These are phyloP conservation scores for Andrena bucephala DNA, from an alignment of 2,888 invertebrate species.

Conservation along the genomic window DNA sequence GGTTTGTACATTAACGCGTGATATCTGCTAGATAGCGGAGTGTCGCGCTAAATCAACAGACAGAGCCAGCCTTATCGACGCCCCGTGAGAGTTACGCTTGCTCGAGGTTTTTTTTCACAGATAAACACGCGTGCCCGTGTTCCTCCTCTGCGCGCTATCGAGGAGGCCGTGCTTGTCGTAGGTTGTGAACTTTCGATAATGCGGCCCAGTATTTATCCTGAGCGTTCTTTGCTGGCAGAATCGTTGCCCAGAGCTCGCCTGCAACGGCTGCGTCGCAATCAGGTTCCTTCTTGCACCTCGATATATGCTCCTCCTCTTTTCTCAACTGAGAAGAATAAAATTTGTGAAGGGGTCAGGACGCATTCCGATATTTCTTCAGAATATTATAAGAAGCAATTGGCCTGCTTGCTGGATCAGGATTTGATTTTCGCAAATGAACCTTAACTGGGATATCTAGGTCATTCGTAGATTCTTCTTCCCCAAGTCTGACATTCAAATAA, in stretches of 20 bases:
- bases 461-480: too few relatives aligned
- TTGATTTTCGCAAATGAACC: too few relatives aligned
- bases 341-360: too few relatives aligned
- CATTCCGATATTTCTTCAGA: too few relatives aligned
- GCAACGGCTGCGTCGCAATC: neutral
- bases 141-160: slow-evolving; percentile 31
- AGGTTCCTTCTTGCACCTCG: too few relatives aligned
- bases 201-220: slow-evolving; percentile 24
- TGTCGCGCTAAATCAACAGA: slow-evolving; percentile 60
- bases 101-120: slow-evolving; percentile 26
- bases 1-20: slow-evolving; percentile 41
- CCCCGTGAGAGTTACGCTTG: slow-evolving; percentile 31
- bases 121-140: slow-evolving; percentile 41
- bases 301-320: too few relatives aligned
- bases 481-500: too few relatives aligned
- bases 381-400: too few relatives aligned
- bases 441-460: too few relatives aligned
- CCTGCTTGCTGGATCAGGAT: too few relatives aligned
- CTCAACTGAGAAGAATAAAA: too few relatives aligned
- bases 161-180: slow-evolving; percentile 50
- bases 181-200: slow-evolving; percentile 61
- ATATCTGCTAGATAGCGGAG: slow-evolving; percentile 48
- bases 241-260: neutral
- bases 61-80: slow-evolving; percentile 52
- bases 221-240: neutral